Evolutionary conservation across 2,888 invertebrate genomes (phyloP), one percentile per base, ranked within the genome.

Genomic region (Mythimna pallens): DNA sequence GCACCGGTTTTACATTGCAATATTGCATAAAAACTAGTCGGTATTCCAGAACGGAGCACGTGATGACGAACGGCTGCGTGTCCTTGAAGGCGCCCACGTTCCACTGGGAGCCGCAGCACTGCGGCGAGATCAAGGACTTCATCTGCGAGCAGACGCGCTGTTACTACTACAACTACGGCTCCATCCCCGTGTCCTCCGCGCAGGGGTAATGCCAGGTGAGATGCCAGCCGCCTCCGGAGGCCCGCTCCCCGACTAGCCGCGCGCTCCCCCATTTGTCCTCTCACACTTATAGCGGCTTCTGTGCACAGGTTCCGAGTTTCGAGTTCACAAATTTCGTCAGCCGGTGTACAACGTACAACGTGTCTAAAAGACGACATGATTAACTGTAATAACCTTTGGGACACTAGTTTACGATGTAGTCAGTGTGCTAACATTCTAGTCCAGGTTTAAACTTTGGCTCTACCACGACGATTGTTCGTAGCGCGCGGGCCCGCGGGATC

Each of bases 151-250:
- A 98, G 96, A 98, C 98, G 81, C 97, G 98, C 91, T 98, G 98
- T 96, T 98, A 98, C 95, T 98, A 98, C 96, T 98, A 98, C 97
- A 98, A 98, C 96, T 98, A 98, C 95, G 98, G 98, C 93, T 98
- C 98, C 94, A 98, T 98, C 97, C 98, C 98, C 94, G 98, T 98
- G 92, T 98, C 98, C 93, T 98, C 98, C 90, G 97, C 98, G 97
- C 98, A 98, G 98, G 98, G 98, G 98, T 98, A 98, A 98, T 98
- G 95, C 93, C 96, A 98, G 98, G 98, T 98, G 98, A 97, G 97
- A 96, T 96, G 96, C 96, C 96, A 96, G 94, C 96, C 93, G 95
- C 94, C 94, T 95, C 96, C 95, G 93, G 95, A 95, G 94, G 94
- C 93, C 95, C 93, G 92, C 92, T 94, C 95, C 96, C 96, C 93